Evolutionary conservation across 2,888 invertebrate species (phyloP).

Genomic region (Mesochorus sp.): DNA sequence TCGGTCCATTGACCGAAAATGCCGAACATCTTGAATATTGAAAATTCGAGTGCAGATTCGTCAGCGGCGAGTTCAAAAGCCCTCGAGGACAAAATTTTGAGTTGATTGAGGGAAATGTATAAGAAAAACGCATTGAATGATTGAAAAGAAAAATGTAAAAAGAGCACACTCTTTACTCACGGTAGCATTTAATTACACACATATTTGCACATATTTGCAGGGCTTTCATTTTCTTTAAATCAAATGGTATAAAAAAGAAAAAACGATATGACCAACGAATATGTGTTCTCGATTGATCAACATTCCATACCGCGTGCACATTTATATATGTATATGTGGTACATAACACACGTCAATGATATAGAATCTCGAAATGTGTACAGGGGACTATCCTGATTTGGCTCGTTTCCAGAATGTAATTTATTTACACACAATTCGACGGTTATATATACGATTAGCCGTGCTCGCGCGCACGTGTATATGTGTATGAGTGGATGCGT

Average conservation of each 20-base stretch:
- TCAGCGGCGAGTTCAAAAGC: no score
- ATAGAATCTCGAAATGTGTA: constrained; percentile 50
- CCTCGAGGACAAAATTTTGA: no score
- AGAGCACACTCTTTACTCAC: neutral
- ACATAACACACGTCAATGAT: constrained; percentile 9
- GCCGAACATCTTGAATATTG: no score
- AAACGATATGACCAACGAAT: no score
- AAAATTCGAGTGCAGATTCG: no score
- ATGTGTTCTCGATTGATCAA: constrained; percentile 1
- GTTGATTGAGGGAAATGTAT: no score
- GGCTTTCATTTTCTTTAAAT: constrained; percentile 10
- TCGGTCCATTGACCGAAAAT: no score
- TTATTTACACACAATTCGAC: constrained; percentile 63
- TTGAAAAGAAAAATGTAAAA: neutral
- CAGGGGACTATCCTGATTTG: constrained; percentile 57
- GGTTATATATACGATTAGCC: constrained; percentile 41
- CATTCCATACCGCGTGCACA: neutral
- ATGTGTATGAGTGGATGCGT: constrained; percentile 16
- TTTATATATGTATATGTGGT: neutral
- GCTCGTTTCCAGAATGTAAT: constrained; percentile 59
- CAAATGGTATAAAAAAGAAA: no score
- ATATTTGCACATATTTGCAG: constrained; percentile 15
- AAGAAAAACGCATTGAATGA: neutral
- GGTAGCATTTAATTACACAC: neutral
- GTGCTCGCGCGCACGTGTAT: neutral